phyloP scores from a whole-genome alignment of 2,797 vertebrate species.

The Danio tinwini region DNA sequence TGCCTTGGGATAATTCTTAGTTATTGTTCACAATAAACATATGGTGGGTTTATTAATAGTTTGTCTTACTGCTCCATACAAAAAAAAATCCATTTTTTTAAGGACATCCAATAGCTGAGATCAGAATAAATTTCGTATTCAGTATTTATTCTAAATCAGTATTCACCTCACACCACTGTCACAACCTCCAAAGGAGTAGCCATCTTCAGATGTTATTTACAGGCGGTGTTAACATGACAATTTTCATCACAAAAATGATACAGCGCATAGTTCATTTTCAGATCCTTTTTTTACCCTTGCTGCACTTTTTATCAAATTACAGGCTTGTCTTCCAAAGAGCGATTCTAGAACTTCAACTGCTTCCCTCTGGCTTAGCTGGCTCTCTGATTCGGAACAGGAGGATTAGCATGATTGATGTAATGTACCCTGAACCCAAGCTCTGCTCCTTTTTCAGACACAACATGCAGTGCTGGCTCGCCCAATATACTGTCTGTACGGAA shows the following conservation, averaged over 20 bases:
- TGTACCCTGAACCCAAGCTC: conserved; percentile 16
- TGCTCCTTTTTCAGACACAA: conserved; percentile 30
- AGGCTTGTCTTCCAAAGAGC: conserved; percentile 20
- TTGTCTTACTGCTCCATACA: neutral
- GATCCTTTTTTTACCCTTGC: conserved; percentile 30
- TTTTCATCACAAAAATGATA: conserved; percentile 45
- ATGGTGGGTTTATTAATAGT: neutral
- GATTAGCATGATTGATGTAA: conserved; percentile 57
- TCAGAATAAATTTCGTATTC: neutral
- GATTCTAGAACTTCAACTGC: conserved; percentile 27
- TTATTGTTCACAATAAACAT: neutral
- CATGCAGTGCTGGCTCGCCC: conserved; percentile 5
- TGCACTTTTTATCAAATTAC: conserved; percentile 41
- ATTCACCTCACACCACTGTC: neutral
- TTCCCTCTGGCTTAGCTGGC: conserved; percentile 38
- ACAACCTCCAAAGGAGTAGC: conserved; percentile 10
- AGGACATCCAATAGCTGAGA: conserved; percentile 10
- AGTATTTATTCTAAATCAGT: neutral
- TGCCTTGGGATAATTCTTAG: neutral
- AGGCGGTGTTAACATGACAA: conserved; percentile 1
- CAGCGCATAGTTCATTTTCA: neutral
- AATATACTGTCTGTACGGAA: neutral
- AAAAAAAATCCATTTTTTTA: neutral
- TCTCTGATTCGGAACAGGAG: conserved; percentile 35
- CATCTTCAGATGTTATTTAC: conserved; percentile 12